Conservation (phyloP, 2,888 invertebrate species). For the Opisthograptis luteolata region DNA sequence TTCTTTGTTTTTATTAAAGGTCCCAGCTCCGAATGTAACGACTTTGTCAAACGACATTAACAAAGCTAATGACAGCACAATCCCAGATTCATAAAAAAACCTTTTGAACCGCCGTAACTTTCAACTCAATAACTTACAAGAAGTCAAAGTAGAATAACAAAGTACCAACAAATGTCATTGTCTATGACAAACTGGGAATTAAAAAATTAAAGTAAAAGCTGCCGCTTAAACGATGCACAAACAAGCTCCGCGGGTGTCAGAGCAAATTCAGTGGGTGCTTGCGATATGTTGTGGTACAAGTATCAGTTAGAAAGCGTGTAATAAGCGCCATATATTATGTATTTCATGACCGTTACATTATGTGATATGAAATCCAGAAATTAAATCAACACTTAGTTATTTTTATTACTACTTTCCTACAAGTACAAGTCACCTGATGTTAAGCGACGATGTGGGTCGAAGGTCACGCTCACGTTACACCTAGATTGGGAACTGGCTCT, state of each 20-base stretch:
- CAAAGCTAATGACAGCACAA: slow-evolving; percentile 1
- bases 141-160: slow-evolving; percentile 23
- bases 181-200: slow-evolving; percentile 37
- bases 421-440: no score
- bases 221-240: slow-evolving; percentile 55
- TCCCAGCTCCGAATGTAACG: not conserved
- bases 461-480: no score
- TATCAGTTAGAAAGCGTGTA: slow-evolving; percentile 23
- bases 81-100: slow-evolving; percentile 1
- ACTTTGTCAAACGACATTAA: not conserved
- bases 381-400: no score
- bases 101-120: slow-evolving; percentile 16
- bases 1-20: not conserved
- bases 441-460: no score
- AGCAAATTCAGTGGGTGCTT: slow-evolving; percentile 51
- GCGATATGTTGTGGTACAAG: slow-evolving; percentile 44
- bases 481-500: no score
- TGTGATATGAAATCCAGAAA: no score
- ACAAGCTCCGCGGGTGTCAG: slow-evolving; percentile 62
- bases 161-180: slow-evolving; percentile 35
- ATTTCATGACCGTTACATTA: no score
- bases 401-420: no score
- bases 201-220: slow-evolving; percentile 46
- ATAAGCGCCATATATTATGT: no score
- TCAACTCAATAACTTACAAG: slow-evolving; percentile 32